Base-by-base conservation (phyloP, 1,140 invertebrate species). In the Calephelis nemesis region DNA sequence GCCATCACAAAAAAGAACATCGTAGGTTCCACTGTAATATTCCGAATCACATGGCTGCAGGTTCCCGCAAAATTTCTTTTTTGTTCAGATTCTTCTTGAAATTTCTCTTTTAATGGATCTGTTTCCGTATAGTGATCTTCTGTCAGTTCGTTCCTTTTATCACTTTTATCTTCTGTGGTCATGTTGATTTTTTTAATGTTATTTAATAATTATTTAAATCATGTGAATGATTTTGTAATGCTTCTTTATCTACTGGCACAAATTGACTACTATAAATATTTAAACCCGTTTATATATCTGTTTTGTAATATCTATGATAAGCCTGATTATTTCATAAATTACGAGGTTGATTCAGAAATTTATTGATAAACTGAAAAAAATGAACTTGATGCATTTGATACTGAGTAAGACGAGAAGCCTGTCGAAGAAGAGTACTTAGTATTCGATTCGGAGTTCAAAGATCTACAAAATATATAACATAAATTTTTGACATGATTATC, bases 1-100 rank as follows among this genome's bases (percentile, higher is more conserved):
- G 74, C 19, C 19, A 84, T 40, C 8, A 85, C 60, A 62, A 84
- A 85, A 9, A 86, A 67, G 0, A 84, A 71, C 72, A 87, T 81
- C 0, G 78, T 76, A 0, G 90, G 88, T 68, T 92, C 90, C 0
- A 92, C 77, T 7, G 88, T 90, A 13, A 89, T 69, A 69, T 89
- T 85, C 48, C 69, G 70, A 0, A 83, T 12, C 6, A 78, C 64
- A 65, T 82, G 58, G 10, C 3, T 39, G 52, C 73, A 67, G 42
- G 65, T 81, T 67, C 81, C 71, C 69, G 65, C 69, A 30, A 78
- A 77, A 47, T 13, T 79, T 63, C 49, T 71, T 48, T 71, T 76
- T 47, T 60, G 13, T 60, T 74, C 47, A 48, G 47, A 39, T 63
- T 69, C 68, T 13, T 65, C 69, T 74, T 68, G 49, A 60, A 12